phyloP scores from a whole-genome alignment of 2,113 vertebrate species.

The Cyphomyrus plagiostoma region DNA sequence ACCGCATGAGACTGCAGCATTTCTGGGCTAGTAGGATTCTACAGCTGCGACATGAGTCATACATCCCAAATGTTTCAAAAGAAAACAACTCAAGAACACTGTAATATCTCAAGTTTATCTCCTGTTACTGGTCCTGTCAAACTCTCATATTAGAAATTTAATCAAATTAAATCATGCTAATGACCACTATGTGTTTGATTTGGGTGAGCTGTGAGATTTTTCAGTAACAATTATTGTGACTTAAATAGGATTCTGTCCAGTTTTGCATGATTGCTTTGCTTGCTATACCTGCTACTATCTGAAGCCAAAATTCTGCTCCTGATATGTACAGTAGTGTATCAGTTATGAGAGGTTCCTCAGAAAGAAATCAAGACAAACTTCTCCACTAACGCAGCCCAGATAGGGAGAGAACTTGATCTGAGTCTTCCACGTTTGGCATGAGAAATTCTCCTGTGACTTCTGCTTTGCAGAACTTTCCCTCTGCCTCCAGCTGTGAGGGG shows the following conservation, averaged over 20 bases:
- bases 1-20: background rate
- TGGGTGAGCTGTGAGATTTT: background rate
- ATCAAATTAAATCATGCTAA: background rate
- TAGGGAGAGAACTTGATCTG: background rate
- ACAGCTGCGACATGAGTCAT: conserved; percentile 7
- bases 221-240: background rate
- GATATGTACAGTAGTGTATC: background rate
- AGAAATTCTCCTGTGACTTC: background rate
- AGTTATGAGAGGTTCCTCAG: background rate
- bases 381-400: background rate
- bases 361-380: background rate
- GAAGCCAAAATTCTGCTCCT: background rate
- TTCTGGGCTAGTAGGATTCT: background rate
- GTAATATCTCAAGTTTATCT: background rate
- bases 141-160: background rate
- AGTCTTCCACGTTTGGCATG: background rate
- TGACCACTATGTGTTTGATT: background rate
- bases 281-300: background rate
- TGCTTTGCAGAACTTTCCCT: background rate
- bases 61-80: background rate
- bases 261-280: background rate
- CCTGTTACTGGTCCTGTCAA: background rate
- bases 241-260: background rate
- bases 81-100: background rate
- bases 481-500: background rate